These are phyloP conservation scores for Gephyroberyx darwinii DNA, from an alignment of 2,797 vertebrate genomes.

Conservation along the genomic window DNA sequence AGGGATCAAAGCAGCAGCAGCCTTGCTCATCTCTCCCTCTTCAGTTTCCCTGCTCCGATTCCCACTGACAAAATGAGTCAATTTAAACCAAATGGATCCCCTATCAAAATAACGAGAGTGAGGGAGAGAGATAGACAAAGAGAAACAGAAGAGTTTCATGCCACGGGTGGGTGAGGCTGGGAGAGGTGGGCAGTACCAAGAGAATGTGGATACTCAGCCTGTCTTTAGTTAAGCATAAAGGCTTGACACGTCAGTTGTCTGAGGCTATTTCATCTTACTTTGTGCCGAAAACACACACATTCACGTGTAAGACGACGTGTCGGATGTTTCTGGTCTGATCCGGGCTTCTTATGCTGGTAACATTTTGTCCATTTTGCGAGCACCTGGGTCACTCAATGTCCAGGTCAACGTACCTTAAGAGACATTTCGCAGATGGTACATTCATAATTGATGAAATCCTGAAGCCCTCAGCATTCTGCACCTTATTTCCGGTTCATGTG, in stretches of 20 bases:
- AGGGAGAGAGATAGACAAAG: conserved; percentile 18
- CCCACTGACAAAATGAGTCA: conserved; percentile 80
- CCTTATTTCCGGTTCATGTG: conserved; percentile 36
- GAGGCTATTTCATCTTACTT: no score
- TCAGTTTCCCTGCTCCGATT: conserved; percentile 66
- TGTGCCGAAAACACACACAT: background rate
- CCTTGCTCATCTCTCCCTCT: conserved; percentile 62
- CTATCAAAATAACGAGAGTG: conserved; percentile 68
- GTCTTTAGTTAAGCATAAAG: conserved; percentile 10
- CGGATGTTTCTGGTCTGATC: background rate
- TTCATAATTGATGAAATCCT: conserved; percentile 41
- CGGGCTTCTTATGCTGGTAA: background rate
- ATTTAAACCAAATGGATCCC: conserved; percentile 78
- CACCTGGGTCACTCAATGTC: background rate
- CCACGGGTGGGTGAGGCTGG: conserved; percentile 47
- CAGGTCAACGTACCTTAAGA: conserved; percentile 27
- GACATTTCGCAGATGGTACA: conserved; percentile 30
- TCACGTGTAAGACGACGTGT: background rate
- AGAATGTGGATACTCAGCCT: conserved; percentile 43
- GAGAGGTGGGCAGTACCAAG: conserved; percentile 58
- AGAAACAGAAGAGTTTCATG: conserved; percentile 45
- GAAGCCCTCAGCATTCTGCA: conserved; percentile 14
- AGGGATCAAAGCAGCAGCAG: conserved; percentile 78
- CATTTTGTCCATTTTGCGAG: background rate
- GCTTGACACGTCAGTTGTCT: background rate